Evolutionary conservation across 2,888 invertebrate genomes (phyloP).

Genomic region (Apamea crenata): DNA sequence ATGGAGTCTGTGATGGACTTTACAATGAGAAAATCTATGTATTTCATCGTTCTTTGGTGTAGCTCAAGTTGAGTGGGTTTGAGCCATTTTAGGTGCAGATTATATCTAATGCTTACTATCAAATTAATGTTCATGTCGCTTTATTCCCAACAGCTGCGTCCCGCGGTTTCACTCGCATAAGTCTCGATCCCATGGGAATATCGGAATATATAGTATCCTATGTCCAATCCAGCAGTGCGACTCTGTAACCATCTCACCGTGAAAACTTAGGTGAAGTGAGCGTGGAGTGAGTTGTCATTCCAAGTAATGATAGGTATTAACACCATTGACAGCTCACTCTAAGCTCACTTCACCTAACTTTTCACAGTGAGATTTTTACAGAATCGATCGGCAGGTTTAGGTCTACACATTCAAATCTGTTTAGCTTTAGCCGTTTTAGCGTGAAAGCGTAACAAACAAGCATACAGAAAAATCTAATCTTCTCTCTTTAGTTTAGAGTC

Average conservation of each 20-base stretch:
- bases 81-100: background rate
- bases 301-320: no score
- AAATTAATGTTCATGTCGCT: background rate
- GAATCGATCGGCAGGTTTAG: no score
- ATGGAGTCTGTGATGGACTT: slow-evolving; percentile 45
- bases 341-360: no score
- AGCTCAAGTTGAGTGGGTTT: background rate
- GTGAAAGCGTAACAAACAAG: background rate
- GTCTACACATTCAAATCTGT: background rate
- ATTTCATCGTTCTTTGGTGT: slow-evolving; percentile 48
- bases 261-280: no score
- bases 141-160: background rate
- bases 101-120: background rate
- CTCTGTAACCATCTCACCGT: no score
- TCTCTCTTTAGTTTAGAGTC: no score
- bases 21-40: slow-evolving; percentile 20
- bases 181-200: background rate
- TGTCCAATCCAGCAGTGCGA: no score
- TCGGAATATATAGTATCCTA: background rate
- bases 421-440: background rate
- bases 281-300: no score
- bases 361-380: no score
- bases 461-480: no score
- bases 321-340: no score
- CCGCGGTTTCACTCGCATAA: background rate